phyloP scores from a whole-genome alignment of 2,888 invertebrate genomes.

The Ectobius pallidus region DNA sequence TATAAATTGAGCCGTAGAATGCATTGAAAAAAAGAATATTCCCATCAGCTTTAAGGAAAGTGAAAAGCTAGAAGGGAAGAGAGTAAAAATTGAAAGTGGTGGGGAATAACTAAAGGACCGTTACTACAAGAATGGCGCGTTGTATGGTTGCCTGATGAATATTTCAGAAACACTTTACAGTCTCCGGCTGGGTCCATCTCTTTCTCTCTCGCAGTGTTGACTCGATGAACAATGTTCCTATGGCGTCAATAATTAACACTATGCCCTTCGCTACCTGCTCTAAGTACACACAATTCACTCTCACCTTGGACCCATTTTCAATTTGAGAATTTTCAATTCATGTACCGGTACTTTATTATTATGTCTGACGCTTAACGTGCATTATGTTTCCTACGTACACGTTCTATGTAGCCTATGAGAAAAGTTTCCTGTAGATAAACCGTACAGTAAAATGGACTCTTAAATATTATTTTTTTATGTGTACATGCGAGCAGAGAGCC shows the following conservation, averaged over 20 bases:
- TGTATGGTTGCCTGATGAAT: slow-evolving; percentile 32
- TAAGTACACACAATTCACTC: neutral
- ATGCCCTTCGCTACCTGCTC: neutral
- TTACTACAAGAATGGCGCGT: slow-evolving; percentile 5
- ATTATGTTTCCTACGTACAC: no score
- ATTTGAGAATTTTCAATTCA: no score
- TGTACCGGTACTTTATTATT: no score
- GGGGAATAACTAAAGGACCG: slow-evolving; percentile 2
- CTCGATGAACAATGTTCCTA: slow-evolving; percentile 31
- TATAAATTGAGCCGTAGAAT: no score
- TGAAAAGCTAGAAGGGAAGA: neutral
- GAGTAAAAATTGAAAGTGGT: neutral
- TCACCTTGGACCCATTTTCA: no score
- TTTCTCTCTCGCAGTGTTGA: slow-evolving; percentile 26
- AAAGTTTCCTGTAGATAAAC: no score
- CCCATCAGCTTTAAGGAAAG: neutral
- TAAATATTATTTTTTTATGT: no score
- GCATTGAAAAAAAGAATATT: no score
- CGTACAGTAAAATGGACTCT: no score
- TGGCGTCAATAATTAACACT: slow-evolving; percentile 33
- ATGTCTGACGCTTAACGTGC: no score
- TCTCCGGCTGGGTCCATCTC: slow-evolving; percentile 10
- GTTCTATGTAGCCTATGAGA: no score
- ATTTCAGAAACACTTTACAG: slow-evolving; percentile 41
- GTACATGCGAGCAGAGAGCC: no score